Percentiles rank a stretch among this genome's conserved stretches.
Evolutionary conservation across 2,888 invertebrate species (phyloP).

Genomic region (Lutraria lutraria): DNA sequence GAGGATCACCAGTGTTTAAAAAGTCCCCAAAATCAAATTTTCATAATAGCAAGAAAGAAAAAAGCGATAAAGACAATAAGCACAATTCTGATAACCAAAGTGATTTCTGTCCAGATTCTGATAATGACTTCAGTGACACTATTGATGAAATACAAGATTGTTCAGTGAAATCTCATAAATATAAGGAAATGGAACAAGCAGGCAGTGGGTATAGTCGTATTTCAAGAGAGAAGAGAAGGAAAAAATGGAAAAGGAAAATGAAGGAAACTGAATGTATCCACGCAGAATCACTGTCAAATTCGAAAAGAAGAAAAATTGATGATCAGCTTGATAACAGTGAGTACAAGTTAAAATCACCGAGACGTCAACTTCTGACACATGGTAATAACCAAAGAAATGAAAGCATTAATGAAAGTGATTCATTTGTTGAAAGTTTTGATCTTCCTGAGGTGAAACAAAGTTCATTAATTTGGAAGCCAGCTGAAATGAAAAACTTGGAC

Average conservation of each 20-base stretch:
- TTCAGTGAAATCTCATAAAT: constrained; percentile 14
- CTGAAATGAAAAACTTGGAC: constrained; percentile 31
- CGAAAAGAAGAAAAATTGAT: constrained; percentile 5
- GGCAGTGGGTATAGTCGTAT: constrained; percentile 62
- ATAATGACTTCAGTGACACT: constrained; percentile 10
- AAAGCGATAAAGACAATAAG: neutral
- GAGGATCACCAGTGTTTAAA: constrained; percentile 45
- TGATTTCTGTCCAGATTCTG: constrained; percentile 29
- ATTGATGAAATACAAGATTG: neutral
- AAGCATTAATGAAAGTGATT: neutral
- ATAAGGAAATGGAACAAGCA: constrained; percentile 9
- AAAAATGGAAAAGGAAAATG: constrained; percentile 54
- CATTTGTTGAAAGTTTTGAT: neutral
- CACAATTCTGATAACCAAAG: neutral
- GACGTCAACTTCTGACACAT: neutral
- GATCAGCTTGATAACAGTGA: neutral
- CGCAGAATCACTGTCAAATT: neutral
- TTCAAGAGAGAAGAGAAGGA: constrained; percentile 48
- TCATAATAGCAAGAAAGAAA: neutral
- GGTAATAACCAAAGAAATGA: neutral
- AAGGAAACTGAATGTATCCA: neutral
- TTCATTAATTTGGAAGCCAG: constrained; percentile 55
- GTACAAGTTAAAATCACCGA: neutral
- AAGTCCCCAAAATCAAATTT: constrained; percentile 29
- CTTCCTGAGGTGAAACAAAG: neutral